Percentiles rank a stretch among this genome's conserved stretches.
phyloP scores from a whole-genome alignment of 2,113 vertebrate genomes.

The Calidris pygmaea region DNA sequence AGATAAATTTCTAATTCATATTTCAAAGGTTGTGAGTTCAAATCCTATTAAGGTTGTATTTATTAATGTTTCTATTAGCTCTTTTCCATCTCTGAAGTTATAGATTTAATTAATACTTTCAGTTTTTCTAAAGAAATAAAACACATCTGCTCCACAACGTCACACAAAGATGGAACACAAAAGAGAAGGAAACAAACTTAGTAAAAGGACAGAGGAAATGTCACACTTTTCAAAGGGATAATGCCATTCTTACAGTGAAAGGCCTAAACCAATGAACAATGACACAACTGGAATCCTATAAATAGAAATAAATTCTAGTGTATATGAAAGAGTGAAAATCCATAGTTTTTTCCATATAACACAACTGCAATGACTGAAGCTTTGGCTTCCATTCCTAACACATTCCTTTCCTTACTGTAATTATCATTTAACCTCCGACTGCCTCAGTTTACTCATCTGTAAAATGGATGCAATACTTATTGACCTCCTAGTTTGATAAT shows the following conservation, averaged over 20 bases:
- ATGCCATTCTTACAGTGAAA: not conserved
- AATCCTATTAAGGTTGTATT: slow-evolving; percentile 61
- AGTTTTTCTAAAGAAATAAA: slow-evolving; percentile 1
- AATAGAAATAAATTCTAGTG: not conserved
- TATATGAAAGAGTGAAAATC: not conserved
- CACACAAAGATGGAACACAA: not conserved
- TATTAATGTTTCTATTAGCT: slow-evolving; percentile 68
- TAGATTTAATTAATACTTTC: slow-evolving; percentile 18
- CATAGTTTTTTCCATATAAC: not conserved
- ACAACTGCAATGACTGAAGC: not conserved
- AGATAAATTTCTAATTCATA: slow-evolving; percentile 68
- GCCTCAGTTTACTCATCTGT: slow-evolving; percentile 19
- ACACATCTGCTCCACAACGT: not conserved
- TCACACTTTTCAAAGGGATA: not conserved
- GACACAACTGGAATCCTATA: not conserved
- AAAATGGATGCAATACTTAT: slow-evolving; percentile 12
- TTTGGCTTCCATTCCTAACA: not conserved
- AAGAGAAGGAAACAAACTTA: not conserved
- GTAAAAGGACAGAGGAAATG: not conserved
- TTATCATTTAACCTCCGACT: not conserved
- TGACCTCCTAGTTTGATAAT: not conserved
- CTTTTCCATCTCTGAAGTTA: slow-evolving; percentile 47
- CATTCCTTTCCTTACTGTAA: not conserved
- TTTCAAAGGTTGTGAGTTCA: slow-evolving; percentile 66
- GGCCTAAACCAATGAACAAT: not conserved